Evolutionary conservation across 2,888 invertebrate species (phyloP).

Genomic region (Ophion ellenae): DNA sequence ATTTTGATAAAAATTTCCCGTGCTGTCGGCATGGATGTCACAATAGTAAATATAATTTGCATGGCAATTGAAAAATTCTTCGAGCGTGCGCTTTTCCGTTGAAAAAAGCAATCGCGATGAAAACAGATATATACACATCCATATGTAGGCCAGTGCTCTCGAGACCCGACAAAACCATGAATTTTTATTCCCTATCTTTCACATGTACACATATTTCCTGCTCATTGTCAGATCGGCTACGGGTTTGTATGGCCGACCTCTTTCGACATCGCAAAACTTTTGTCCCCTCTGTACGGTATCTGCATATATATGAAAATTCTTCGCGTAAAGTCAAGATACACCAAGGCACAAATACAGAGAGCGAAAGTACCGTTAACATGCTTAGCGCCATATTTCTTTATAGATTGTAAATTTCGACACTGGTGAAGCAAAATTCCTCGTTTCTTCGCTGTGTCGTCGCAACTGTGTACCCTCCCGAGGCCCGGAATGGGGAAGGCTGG

Average conservation of each 20-base stretch:
- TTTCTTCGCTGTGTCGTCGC: too few relatives aligned
- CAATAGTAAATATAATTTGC: conserved; percentile 59
- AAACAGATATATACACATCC: not conserved
- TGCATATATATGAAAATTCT: not conserved
- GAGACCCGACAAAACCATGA: conserved; percentile 30
- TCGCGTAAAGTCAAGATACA: too few relatives aligned
- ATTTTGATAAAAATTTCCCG: not conserved
- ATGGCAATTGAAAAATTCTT: conserved; percentile 69
- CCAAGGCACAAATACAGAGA: too few relatives aligned
- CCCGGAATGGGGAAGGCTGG: too few relatives aligned
- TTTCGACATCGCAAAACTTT: not conserved
- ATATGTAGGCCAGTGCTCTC: not conserved
- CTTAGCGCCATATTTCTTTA: too few relatives aligned
- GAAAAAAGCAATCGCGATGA: conserved; percentile 36
- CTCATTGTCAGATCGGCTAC: conserved; percentile 40
- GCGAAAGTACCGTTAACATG: too few relatives aligned
- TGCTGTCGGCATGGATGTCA: conserved; percentile 20
- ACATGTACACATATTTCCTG: conserved; percentile 46
- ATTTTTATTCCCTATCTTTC: conserved; percentile 51
- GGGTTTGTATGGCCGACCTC: not conserved
- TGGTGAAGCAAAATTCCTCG: too few relatives aligned
- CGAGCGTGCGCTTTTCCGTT: conserved; percentile 16
- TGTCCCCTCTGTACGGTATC: too few relatives aligned
- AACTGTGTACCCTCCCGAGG: too few relatives aligned
- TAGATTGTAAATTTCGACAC: too few relatives aligned